Evolutionary conservation across 92 coral and sea anemone genomes (phyloP), one percentile per base, ranked within the genome.

Genomic region (Siderastrea siderea): DNA sequence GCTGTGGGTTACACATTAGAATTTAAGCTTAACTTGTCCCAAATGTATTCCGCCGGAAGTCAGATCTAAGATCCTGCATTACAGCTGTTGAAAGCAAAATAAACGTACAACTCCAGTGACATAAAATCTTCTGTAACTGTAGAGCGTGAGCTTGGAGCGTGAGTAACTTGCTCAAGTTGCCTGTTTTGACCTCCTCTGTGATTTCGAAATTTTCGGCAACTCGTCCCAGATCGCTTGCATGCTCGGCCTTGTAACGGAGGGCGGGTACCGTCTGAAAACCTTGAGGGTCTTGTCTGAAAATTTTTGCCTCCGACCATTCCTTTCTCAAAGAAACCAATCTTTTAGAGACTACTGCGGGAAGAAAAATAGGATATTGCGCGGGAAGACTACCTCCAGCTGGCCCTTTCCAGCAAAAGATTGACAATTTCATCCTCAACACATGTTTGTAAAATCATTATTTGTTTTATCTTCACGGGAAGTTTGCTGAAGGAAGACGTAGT

Each of bases 171-270:
- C 43, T 60, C 12, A 10, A 19, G 14, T 38, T 38, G 14, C 55
- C 67, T 57, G 80, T 75, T 55, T 19, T 47, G 44, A 14, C 5
- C 46, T 17, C 10, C 7, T 0, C 19, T 43, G 8, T 17, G 43
- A 3, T 46, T 66, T 79, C 60, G 63, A 79, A 78, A 78, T 51
- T 7, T 6, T 15, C 55, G 54, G 38, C 16, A 47, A 16, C 77
- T 82, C 86, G 77, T 3, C 49, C 84, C 84, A 80, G 84, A 51
- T 68, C 64, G 11, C 75, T 80, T 62, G 75, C 84, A 14, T 1
- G 51, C 59, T 2, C 3, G 16, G 10, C 69, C 44, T 43, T n/a
- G 66, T 13, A n/a, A n/a, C n/a, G 16, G 66, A 7, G 66, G 66
- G 16, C 13, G 62, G 66, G 14, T 4, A 53, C 57, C 57, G 57